Base-by-base conservation (phyloP, 2,888 invertebrate genomes). In the Parochlus steinenii region DNA sequence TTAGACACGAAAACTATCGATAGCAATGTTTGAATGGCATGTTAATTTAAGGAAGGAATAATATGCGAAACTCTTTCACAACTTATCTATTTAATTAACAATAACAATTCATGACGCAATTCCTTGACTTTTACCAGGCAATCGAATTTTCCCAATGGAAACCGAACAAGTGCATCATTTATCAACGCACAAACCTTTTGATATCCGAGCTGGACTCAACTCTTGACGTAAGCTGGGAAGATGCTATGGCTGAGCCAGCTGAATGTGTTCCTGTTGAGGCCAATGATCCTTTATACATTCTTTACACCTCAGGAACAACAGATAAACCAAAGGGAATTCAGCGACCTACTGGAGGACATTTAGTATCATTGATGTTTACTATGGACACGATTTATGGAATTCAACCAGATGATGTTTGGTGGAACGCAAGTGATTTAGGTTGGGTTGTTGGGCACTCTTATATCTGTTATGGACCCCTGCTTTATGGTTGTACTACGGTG, bases 371-470 rank as follows among this genome's bases (percentile, higher is more conserved):
- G 4, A 73, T 80, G 49, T 92, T 89, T 78, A 71, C 80, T 0
- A 77, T 93, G 75, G 70, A 69, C 42, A 65, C 69, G 0, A 69
- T 90, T 27, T 93, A 90, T 48, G 87, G 81, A 1, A 63, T 86
- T 50, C 64, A 68, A 25, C 67, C 70, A 6, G 72, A 75, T 8
- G 86, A 89, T 14, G 71, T 77, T 19, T 92, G 90, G 76, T 93
- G 90, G 87, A 77, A 29, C 10, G 36, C 36, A 17, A 36, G 36
- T 25, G 81, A 81, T 49, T 65, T 82, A 34, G 87, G 87, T 8
- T 87, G 87, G 87, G 90, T 92, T 1, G 90, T 92, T 2, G 92
- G 92, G 0, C 90, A 89, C 51, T 90, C 89, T 0, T 93, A 89
- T 54, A 90, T 90, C 45, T 86, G 87, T 54, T 93, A 92, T 47